These are phyloP conservation scores for Thryonomys swinderianus DNA, from an alignment of 2,113 vertebrate species.

Conservation along the genomic window DNA sequence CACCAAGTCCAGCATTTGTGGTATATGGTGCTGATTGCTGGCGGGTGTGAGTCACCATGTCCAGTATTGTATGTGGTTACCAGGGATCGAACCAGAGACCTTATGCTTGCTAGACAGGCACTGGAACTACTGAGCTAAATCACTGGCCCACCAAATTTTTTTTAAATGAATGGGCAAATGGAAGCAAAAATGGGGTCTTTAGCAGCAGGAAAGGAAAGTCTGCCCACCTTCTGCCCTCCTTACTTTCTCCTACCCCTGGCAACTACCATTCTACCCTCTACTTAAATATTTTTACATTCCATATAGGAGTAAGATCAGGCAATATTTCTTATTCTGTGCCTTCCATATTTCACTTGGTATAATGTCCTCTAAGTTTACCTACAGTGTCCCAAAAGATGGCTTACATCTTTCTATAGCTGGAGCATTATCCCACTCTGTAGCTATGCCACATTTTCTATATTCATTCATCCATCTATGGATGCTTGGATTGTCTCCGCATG, in stretches of 20 bases:
- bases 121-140: no score
- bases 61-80: no score
- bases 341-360: background rate
- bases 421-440: no score
- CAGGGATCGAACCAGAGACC: no score
- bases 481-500: no score
- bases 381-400: background rate
- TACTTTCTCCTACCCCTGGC: background rate
- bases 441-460: background rate
- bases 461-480: background rate
- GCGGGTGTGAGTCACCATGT: no score
- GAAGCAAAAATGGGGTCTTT: background rate
- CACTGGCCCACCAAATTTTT: no score
- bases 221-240: background rate
- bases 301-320: background rate
- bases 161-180: background rate
- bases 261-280: background rate
- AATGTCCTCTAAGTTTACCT: background rate
- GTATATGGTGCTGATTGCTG: no score
- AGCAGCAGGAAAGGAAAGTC: background rate
- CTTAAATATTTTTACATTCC: background rate
- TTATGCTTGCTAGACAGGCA: no score
- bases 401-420: background rate
- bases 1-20: no score
- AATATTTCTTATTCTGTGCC: background rate